Base-by-base conservation (phyloP, 1,140 invertebrate genomes). In the Globodera ellingtonae region DNA sequence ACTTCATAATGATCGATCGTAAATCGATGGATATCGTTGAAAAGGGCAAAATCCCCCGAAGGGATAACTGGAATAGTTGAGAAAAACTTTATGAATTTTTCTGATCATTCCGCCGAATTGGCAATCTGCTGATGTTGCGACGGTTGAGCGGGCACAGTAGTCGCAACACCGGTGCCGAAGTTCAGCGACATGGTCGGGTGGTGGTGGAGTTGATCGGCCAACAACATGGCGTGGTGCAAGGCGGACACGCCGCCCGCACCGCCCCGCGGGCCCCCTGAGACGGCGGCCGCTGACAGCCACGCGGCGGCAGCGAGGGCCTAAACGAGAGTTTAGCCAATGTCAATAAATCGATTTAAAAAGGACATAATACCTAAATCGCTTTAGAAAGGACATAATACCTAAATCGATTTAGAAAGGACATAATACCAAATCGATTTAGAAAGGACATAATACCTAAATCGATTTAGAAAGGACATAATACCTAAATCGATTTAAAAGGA, bases 241-340 rank as follows among this genome's bases (percentile, higher is more conserved):
- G 67, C 67, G 46, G 35, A 44, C 7, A 35, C 67, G 8, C 24
- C 24, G 67, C 67, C 67, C 6, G 67, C 67, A 13, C 67, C 67
- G 24, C 67, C 67, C 13, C 56, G 56, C 56, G 10, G 56, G 56
- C 5, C 56, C 5, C 56, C 56, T 18, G 56, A 62, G 35, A 47
- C 67, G 67, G 67, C 67, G 46, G 67, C 67, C 67, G 67, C 67
- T 3, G 67, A 70, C 8, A 70, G 67, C 67, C 67, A 70, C 10
- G 67, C 67, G 46, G 67, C 67, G 24, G 67, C 67, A 47, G 67
- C 67, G 67, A 70, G 67, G n/a, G 67, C 67, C 67, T 70, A 18
- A 35, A 35, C 21, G 35, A 21, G 66, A 7, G 7, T 7, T 13
- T 13, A 52, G 0, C 10, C 7, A 67, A 67, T 67, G n/a, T 18